Conservation (phyloP, 2,113 vertebrate genomes). For the Heteronetta atricapilla region DNA sequence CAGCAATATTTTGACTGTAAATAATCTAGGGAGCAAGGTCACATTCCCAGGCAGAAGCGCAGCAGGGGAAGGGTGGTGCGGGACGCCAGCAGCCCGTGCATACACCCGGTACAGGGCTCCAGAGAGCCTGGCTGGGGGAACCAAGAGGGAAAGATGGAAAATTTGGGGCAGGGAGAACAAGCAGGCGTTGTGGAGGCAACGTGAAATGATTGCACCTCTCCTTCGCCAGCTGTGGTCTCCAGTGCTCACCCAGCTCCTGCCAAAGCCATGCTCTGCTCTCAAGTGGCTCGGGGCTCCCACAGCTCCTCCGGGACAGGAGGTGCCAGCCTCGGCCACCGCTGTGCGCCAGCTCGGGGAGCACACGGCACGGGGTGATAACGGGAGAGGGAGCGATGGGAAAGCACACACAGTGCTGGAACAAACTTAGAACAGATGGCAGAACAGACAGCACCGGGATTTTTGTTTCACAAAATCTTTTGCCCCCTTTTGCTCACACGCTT, state of each 20-base stretch:
- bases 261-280: not conserved
- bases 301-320: not conserved
- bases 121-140: not conserved
- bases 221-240: not conserved
- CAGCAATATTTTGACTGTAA: conserved; percentile 68
- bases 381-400: not conserved
- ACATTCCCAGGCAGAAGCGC: conserved; percentile 47
- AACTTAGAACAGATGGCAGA: conserved; percentile 49
- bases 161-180: not conserved
- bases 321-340: accelerated
- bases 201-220: not conserved
- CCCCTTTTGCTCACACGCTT: not conserved
- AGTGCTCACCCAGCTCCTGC: not conserved
- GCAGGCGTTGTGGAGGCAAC: not conserved
- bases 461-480: conserved; percentile 34
- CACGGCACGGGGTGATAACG: not conserved
- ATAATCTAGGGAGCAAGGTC: conserved; percentile 64
- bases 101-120: not conserved
- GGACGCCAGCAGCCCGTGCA: not conserved
- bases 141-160: no score
- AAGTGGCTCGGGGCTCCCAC: not conserved
- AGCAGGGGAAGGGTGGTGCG: not conserved
- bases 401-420: not conserved
- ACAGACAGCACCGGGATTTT: conserved; percentile 3
- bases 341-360: not conserved